Conservation (phyloP, 2,888 invertebrate genomes). For the Monoplex corrugatus region DNA sequence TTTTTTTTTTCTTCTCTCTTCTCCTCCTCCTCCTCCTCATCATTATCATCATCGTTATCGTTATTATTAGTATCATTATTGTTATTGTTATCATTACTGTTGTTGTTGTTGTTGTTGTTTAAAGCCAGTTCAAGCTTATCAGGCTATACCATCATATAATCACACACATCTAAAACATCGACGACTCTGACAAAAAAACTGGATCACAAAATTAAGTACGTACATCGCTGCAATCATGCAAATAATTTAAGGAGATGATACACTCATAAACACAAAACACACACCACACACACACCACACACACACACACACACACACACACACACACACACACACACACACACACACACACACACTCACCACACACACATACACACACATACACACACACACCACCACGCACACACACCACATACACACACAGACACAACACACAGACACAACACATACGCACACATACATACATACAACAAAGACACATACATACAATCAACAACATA, state of each 20-base stretch:
- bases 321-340: background rate
- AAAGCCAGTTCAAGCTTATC: no score
- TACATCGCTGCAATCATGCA: no score
- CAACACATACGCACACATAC: background rate
- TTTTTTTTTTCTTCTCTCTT: background rate
- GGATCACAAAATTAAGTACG: no score
- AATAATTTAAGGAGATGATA: background rate
- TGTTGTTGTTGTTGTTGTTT: no score
- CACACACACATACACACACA: slow-evolving; percentile 9
- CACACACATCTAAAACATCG: no score
- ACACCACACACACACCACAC: slow-evolving; percentile 8
- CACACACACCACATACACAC: slow-evolving; percentile 2
- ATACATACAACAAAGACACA: slow-evolving; percentile 5
- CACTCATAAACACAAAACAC: background rate
- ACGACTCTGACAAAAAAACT: no score
- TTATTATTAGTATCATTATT: no score
- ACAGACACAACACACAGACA: background rate
- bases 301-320: background rate
- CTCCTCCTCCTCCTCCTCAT: background rate
- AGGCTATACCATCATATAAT: no score
- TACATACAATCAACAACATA: background rate
- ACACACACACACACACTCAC: slow-evolving; percentile 18
- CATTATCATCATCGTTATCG: background rate
- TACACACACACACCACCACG: background rate
- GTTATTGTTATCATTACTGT: no score